These are phyloP conservation scores for Liopterus haemorrhoidalis DNA, from an alignment of 2,888 invertebrate species.

Conservation along the genomic window DNA sequence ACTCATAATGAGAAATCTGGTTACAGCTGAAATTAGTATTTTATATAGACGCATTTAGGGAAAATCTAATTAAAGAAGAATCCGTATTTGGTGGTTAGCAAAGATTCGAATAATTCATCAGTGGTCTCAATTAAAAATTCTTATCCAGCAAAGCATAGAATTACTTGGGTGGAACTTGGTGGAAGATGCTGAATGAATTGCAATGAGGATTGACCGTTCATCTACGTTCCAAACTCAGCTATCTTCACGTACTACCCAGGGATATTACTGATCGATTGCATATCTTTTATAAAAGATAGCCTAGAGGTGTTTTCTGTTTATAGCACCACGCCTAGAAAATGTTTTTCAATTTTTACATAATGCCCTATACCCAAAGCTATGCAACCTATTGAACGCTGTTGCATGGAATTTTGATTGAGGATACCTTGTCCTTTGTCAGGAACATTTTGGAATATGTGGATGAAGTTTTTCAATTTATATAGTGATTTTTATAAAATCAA, in stretches of 20 bases:
- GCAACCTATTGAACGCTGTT: no score
- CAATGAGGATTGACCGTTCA: conserved; percentile 18
- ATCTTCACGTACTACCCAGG: background rate
- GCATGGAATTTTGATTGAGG: no score
- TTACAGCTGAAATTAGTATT: no score
- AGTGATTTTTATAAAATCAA: no score
- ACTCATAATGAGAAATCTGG: no score
- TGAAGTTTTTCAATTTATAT: no score
- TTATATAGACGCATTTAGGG: no score
- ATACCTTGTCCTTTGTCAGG: no score
- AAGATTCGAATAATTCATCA: conserved; percentile 15
- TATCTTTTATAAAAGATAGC: conserved; percentile 17
- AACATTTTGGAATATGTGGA: no score
- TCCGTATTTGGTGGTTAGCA: conserved; percentile 19
- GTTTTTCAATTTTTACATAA: conserved; percentile 18
- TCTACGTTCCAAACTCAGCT: background rate
- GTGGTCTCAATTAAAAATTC: conserved; percentile 21
- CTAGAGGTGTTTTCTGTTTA: conserved; percentile 14
- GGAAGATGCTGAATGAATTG: conserved; percentile 14
- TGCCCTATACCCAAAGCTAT: no score
- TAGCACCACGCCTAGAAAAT: conserved; percentile 14
- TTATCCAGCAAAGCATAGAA: conserved; percentile 17
- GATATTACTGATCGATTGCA: conserved; percentile 12
- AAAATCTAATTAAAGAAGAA: no score
- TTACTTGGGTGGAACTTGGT: conserved; percentile 13